Conservation (phyloP, 2,888 invertebrate species). For the Phytoseiulus persimilis region DNA sequence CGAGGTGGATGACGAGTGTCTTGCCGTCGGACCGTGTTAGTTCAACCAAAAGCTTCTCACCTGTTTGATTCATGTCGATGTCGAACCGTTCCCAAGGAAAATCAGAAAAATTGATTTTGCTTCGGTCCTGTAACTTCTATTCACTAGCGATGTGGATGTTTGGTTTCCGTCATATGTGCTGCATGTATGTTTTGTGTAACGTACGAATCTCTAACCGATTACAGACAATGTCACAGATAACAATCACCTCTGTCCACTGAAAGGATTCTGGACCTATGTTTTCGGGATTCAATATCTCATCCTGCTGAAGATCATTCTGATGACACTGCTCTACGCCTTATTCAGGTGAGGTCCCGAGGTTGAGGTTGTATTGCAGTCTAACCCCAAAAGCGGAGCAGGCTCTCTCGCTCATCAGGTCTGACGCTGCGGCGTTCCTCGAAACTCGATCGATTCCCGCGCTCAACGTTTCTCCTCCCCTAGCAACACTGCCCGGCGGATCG, state of each 20-base stretch:
- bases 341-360: slow-evolving; percentile 46
- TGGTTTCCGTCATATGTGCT: background rate
- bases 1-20: background rate
- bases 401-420: background rate
- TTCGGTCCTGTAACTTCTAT: too few relatives aligned
- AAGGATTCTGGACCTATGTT: slow-evolving; percentile 46
- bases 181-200: background rate
- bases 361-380: background rate
- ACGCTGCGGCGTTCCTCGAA: background rate
- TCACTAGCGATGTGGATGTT: too few relatives aligned
- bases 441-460: background rate
- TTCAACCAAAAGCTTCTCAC: background rate
- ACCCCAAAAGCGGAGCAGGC: background rate
- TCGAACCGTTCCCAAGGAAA: background rate
- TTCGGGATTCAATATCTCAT: slow-evolving; percentile 47
- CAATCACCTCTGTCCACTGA: slow-evolving; percentile 44
- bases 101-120: too few relatives aligned
- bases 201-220: background rate
- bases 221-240: slow-evolving; percentile 41
- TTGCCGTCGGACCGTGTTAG: slow-evolving; percentile 29
- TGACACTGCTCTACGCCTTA: slow-evolving; percentile 50
- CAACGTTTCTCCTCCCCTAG: slow-evolving; percentile 39
- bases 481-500: slow-evolving; percentile 45
- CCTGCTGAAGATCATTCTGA: slow-evolving; percentile 49
- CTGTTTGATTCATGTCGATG: background rate